Percentiles rank a stretch among this genome's conserved stretches.
Evolutionary conservation across 2,888 invertebrate species (phyloP).

Genomic region (Scaptomyza cyrtandrae): DNA sequence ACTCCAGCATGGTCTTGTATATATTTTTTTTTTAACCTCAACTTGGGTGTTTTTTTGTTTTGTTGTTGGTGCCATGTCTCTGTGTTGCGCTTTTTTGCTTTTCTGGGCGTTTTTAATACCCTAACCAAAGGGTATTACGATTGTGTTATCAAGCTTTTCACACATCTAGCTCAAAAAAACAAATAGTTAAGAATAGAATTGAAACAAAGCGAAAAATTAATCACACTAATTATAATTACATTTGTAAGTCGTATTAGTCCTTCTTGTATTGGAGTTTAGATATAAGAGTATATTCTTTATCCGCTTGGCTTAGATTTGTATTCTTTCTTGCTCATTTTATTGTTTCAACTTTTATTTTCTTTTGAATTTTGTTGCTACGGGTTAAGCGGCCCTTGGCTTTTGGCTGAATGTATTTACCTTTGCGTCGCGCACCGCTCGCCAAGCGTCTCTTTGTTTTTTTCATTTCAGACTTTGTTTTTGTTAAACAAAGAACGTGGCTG

Average conservation of each 20-base stretch:
- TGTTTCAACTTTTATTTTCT: constrained; percentile 7
- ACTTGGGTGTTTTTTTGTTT: background rate
- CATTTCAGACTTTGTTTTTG: constrained; percentile 43
- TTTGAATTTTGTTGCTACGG: constrained; percentile 57
- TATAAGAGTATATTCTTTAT: background rate
- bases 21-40: background rate
- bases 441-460: constrained; percentile 49
- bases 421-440: constrained; percentile 18
- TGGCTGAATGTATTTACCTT: constrained; percentile 72
- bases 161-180: too few species aligned
- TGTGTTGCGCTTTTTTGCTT: constrained; percentile 7
- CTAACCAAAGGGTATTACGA: background rate
- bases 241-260: too few species aligned
- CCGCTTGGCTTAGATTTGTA: background rate
- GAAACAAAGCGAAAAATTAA: too few species aligned
- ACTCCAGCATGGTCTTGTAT: background rate
- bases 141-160: too few species aligned
- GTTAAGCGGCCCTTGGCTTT: constrained; percentile 67
- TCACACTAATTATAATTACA: too few species aligned
- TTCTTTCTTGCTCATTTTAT: constrained; percentile 4
- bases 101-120: constrained; percentile 9
- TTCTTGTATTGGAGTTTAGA: too few species aligned
- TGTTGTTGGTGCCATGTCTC: background rate
- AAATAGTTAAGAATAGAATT: too few species aligned
- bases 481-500: constrained; percentile 63